These are phyloP conservation scores for Pentamera pediparva DNA, from an alignment of 53 echinoderm and acorn worm species.

Conservation along the genomic window DNA sequence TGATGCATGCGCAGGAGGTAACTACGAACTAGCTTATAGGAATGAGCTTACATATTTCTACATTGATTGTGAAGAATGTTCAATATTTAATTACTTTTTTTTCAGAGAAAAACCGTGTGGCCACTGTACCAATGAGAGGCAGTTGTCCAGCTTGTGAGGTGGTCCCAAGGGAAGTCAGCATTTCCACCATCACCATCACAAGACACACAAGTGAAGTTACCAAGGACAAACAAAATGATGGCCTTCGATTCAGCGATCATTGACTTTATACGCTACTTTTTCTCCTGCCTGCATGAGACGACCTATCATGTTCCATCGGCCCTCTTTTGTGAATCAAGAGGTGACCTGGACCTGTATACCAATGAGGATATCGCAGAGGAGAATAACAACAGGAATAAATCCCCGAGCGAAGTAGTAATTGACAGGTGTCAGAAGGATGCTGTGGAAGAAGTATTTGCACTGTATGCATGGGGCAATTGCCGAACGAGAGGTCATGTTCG, in stretches of 20 bases:
- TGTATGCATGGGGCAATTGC: slow-evolving; percentile 41
- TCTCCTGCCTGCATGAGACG: slow-evolving; percentile 15
- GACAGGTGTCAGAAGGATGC: slow-evolving; percentile 53
- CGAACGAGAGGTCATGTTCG: slow-evolving; percentile 34
- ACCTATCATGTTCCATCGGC: slow-evolving; percentile 48
- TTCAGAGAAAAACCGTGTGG: too few species aligned
- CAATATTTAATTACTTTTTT: too few species aligned
- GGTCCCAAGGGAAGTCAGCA: background rate
- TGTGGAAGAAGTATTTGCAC: slow-evolving; percentile 33
- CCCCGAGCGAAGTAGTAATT: slow-evolving; percentile 13
- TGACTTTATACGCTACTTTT: slow-evolving; percentile 29
- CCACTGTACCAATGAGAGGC: too few species aligned
- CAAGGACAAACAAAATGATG: slow-evolving; percentile 30
- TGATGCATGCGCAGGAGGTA: too few species aligned
- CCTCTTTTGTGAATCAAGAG: slow-evolving; percentile 41
- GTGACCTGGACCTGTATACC: slow-evolving; percentile 45
- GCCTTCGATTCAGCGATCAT: slow-evolving; percentile 37
- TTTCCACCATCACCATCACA: background rate
- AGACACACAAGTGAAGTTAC: slow-evolving; percentile 21
- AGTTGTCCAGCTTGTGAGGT: slow-evolving; percentile 24
- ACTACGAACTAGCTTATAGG: too few species aligned
- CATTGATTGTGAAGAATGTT: too few species aligned
- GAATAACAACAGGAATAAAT: slow-evolving; percentile 11
- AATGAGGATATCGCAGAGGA: too few species aligned
- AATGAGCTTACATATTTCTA: too few species aligned